Evolutionary conservation across 1,140 invertebrate genomes (phyloP).

Genomic region (Lordiphosa collinella): DNA sequence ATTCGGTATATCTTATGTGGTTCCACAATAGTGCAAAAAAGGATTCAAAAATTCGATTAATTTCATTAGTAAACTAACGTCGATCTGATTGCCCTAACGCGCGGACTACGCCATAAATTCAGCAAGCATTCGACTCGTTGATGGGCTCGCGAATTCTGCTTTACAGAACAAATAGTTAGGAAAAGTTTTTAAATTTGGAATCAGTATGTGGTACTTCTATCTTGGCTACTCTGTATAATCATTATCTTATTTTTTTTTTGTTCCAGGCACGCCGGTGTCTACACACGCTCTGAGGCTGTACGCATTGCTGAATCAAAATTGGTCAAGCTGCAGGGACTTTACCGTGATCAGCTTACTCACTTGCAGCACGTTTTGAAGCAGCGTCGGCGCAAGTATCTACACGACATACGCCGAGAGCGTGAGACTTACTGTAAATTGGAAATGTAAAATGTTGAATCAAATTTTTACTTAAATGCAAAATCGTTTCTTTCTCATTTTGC

Average conservation of each 20-base stretch:
- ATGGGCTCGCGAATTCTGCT: too few species aligned
- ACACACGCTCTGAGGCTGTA: constrained; percentile 92
- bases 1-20: too few species aligned
- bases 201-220: too few species aligned
- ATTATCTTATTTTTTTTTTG: background rate
- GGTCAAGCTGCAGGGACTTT: constrained; percentile 88
- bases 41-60: too few species aligned
- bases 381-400: constrained; percentile 87
- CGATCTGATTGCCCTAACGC: too few species aligned
- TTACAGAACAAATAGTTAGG: too few species aligned
- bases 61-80: too few species aligned
- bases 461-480: background rate
- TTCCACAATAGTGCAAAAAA: too few species aligned
- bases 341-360: constrained; percentile 90
- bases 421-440: constrained; percentile 87
- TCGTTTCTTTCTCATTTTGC: constrained; percentile 28
- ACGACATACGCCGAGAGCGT: constrained; percentile 87
- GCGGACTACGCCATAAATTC: too few species aligned
- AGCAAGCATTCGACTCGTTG: too few species aligned
- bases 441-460: background rate
- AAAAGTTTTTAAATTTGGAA: too few species aligned
- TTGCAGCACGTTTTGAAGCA: constrained; percentile 87
- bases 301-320: constrained; percentile 88
- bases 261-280: constrained; percentile 90
- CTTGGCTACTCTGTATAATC: too few species aligned